Evolutionary conservation across 23 tunicate species (phyloP).

Genomic region (Trididemnum nubilum): DNA sequence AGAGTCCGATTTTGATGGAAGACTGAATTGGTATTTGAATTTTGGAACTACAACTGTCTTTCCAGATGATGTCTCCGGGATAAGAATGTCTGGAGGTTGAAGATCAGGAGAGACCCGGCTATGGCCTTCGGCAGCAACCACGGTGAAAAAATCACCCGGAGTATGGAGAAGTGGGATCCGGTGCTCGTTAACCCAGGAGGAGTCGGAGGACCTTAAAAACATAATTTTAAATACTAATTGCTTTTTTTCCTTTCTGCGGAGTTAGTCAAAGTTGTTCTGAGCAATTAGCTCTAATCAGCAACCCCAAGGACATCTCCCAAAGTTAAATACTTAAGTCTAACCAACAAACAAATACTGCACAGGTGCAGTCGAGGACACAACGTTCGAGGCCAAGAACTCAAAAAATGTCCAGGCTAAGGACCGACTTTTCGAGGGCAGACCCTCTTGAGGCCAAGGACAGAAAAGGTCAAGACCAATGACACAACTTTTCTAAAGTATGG

Average conservation of each 20-base stretch:
- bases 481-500: too few species aligned
- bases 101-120: slow-evolving; percentile 8
- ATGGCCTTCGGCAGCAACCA: background rate
- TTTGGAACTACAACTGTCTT: background rate
- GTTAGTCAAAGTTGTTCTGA: background rate
- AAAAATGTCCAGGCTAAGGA: too few species aligned
- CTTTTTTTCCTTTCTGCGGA: background rate
- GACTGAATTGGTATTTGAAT: background rate
- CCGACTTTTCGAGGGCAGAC: too few species aligned
- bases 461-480: too few species aligned
- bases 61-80: slow-evolving; percentile 2
- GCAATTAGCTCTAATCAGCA: too few species aligned
- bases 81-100: background rate
- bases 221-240: background rate
- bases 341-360: too few species aligned
- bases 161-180: slow-evolving; percentile 50
- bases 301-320: too few species aligned
- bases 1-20: background rate
- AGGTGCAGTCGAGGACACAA: too few species aligned
- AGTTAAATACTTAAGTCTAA: too few species aligned
- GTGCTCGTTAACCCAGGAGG: slow-evolving; percentile 20
- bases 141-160: slow-evolving; percentile 28
- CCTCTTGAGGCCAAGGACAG: too few species aligned
- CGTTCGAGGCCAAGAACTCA: too few species aligned
- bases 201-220: background rate